Percentiles rank a stretch among this genome's conserved stretches.
phyloP scores from a whole-genome alignment of 2,797 vertebrate genomes.

The Rhincodon typus region DNA sequence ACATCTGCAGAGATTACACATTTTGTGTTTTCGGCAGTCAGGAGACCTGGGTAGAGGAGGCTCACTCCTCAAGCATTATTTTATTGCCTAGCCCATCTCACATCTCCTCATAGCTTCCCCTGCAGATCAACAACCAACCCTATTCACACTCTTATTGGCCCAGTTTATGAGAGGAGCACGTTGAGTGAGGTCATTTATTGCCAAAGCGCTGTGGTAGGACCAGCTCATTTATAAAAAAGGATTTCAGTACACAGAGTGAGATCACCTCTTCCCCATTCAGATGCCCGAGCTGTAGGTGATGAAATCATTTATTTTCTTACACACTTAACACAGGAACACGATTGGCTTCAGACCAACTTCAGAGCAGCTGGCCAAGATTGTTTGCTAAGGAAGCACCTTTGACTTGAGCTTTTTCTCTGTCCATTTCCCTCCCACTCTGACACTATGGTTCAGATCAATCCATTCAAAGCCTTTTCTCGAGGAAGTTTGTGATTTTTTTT shows the following conservation, averaged over 20 bases:
- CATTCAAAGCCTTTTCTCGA: constrained; percentile 50
- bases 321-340: constrained; percentile 60
- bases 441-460: constrained; percentile 51
- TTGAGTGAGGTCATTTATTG: constrained; percentile 84
- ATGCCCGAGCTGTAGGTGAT: constrained; percentile 59
- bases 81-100: constrained; percentile 59
- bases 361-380: constrained; percentile 53
- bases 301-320: constrained; percentile 76
- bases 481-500: constrained; percentile 52
- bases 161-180: constrained; percentile 75
- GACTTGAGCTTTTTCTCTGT: constrained; percentile 43
- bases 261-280: constrained; percentile 58
- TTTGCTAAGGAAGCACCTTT: constrained; percentile 57
- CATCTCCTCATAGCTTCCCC: too few species aligned
- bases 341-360: constrained; percentile 65
- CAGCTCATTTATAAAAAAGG: constrained; percentile 74
- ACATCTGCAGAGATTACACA: constrained; percentile 64
- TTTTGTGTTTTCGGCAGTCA: constrained; percentile 69
- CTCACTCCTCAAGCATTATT: constrained; percentile 63
- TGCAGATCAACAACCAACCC: too few species aligned
- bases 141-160: constrained; percentile 65
- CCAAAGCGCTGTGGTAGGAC: constrained; percentile 63
- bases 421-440: constrained; percentile 46
- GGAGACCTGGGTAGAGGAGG: constrained; percentile 56
- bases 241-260: constrained; percentile 69